Evolutionary conservation across 2,113 vertebrate genomes (phyloP).

Genomic region (Cololabis saira): DNA sequence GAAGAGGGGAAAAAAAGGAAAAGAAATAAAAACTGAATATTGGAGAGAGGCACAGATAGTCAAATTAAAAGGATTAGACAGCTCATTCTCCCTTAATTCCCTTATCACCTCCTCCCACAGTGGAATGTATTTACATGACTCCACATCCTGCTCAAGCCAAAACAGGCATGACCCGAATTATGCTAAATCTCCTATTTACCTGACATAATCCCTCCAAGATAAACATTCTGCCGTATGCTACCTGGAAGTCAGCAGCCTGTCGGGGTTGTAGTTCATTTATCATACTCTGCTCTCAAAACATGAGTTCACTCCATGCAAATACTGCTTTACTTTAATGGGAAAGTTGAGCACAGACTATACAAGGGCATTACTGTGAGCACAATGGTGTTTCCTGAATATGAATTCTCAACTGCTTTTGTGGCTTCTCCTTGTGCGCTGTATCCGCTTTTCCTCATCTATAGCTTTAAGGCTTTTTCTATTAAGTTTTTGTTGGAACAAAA

Average conservation of each 20-base stretch:
- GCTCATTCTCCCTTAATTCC: constrained; percentile 74
- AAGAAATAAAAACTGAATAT: constrained; percentile 24
- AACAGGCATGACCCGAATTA: constrained; percentile 71
- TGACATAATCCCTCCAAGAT: constrained; percentile 62
- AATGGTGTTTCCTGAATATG: too few relatives aligned
- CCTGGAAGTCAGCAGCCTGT: constrained; percentile 23
- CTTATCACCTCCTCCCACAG: constrained; percentile 76
- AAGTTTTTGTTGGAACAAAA: too few relatives aligned
- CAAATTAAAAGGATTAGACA: constrained; percentile 79
- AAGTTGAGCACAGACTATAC: too few relatives aligned
- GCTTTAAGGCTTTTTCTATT: too few relatives aligned
- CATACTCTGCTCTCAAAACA: too few relatives aligned
- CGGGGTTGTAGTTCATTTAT: neutral
- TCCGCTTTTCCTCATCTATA: too few relatives aligned
- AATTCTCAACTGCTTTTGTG: too few relatives aligned
- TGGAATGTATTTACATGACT: constrained; percentile 75
- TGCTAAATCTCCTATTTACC: constrained; percentile 71
- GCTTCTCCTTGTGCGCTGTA: too few relatives aligned
- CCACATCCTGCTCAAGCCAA: constrained; percentile 58
- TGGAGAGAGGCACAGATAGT: constrained; percentile 46
- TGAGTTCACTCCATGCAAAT: too few relatives aligned
- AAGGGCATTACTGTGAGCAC: too few relatives aligned
- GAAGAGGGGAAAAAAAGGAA: constrained; percentile 16
- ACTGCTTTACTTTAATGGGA: too few relatives aligned
- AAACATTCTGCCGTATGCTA: constrained; percentile 44